A percentile compares a stretch with the other conserved stretches of the same genome.
These are phyloP conservation scores for Parascotia fuliginaria DNA, from an alignment of 2,888 invertebrate genomes.

Conservation along the genomic window DNA sequence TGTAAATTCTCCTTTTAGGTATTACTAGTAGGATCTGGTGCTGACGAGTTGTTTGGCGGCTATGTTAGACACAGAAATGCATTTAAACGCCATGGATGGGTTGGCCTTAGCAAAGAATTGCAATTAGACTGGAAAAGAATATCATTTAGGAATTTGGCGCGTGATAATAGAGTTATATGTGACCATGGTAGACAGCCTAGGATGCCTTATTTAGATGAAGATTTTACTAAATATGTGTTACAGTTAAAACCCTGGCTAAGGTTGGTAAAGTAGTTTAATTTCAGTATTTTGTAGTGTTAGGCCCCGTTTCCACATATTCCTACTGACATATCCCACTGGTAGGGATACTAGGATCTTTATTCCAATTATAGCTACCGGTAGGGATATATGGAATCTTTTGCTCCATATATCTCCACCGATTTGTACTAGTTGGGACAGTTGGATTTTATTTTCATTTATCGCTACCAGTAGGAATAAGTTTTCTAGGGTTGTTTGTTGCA, in stretches of 20 bases:
- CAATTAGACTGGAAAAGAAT: conserved; percentile 93
- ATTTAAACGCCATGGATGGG: conserved; percentile 85
- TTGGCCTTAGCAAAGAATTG: conserved; percentile 87
- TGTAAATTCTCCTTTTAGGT: conserved; percentile 84
- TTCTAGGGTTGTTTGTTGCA: too few relatives aligned
- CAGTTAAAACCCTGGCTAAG: conserved; percentile 89
- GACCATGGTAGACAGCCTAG: conserved; percentile 95
- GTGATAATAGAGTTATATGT: conserved; percentile 97
- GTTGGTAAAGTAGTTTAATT: too few relatives aligned
- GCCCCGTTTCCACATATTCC: too few relatives aligned
- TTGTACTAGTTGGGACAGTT: too few relatives aligned
- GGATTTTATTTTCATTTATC: too few relatives aligned
- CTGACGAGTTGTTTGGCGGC: conserved; percentile 98
- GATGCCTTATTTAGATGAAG: conserved; percentile 92
- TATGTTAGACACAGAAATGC: conserved; percentile 95
- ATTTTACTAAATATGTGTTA: conserved; percentile 87
- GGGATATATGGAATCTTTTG: too few relatives aligned
- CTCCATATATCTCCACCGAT: too few relatives aligned
- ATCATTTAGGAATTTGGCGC: conserved; percentile 95
- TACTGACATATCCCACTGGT: too few relatives aligned
- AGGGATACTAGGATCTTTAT: too few relatives aligned
- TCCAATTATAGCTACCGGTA: too few relatives aligned
- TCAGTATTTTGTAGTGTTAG: too few relatives aligned
- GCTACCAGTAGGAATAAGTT: too few relatives aligned
- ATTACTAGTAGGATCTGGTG: conserved; percentile 95